Evolutionary conservation across 2,797 vertebrate genomes (phyloP).

Genomic region (Mastacembelus armatus): DNA sequence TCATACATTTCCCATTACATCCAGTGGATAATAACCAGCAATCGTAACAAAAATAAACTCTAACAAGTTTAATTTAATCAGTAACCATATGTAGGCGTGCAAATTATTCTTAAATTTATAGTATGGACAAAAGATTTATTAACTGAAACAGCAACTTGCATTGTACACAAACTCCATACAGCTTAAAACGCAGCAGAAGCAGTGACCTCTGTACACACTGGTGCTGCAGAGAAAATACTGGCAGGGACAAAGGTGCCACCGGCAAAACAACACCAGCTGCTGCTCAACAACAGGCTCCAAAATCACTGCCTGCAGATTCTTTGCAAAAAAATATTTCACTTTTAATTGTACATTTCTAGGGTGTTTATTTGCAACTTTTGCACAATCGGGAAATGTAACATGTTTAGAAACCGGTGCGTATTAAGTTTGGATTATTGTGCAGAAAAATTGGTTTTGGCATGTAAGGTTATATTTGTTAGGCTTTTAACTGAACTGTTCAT

Average conservation of each 20-base stretch:
- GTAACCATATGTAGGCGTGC: neutral
- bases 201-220: constrained; percentile 62
- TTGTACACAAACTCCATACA: constrained; percentile 15
- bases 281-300: constrained; percentile 36
- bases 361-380: neutral
- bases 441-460: neutral
- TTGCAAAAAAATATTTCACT: neutral
- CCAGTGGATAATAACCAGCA: too few relatives aligned
- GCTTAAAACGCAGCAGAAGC: constrained; percentile 33
- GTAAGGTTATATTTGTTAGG: neutral
- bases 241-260: constrained; percentile 51
- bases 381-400: neutral
- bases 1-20: too few relatives aligned
- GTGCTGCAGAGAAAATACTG: constrained; percentile 51
- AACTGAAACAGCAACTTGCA: constrained; percentile 56
- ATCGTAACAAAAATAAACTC: too few relatives aligned
- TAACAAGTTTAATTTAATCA: neutral
- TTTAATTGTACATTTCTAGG: neutral
- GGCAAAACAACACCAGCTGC: constrained; percentile 68
- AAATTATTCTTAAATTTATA: neutral
- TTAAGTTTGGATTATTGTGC: neutral
- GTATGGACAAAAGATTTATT: constrained; percentile 21
- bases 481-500: neutral
- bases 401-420: neutral
- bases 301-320: constrained; percentile 2